Evolutionary conservation across 2,888 invertebrate species (phyloP), one percentile per base, ranked within the genome.

Genomic region (Cantharis rustica): DNA sequence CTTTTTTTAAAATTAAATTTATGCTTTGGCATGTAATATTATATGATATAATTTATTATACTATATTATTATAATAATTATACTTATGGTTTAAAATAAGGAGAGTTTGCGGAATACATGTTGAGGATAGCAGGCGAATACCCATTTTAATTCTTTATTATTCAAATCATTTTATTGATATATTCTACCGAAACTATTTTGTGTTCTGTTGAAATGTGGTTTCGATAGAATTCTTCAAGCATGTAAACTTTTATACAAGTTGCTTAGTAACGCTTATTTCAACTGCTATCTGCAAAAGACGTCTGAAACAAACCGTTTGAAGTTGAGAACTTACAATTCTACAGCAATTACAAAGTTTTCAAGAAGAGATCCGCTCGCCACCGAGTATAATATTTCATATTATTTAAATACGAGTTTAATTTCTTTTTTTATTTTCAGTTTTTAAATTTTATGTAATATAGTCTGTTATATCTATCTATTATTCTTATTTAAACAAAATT

Each of bases 251-350:
- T 76, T 75, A 72, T 47, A 72, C 73, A 77, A 80, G 81, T 81
- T 80, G 80, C 81, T 80, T 81, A 81, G 82, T 80, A 82, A 81
- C 81, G 82, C 80, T 80, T 81, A 80, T 82, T 81, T 82, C 80
- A 80, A 77, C 80, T 80, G 77, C 80, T 81, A 81, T 81, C 80
- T 81, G 81, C 79, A 75, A 79, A 76, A 73, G 81, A 81, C 80
- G 79, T 80, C 76, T 81, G 78, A 79, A 81, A 81, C 81, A 80
- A 78, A 81, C 81, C 79, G 80, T 80, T 80, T 80, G 79, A 80
- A 80, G 79, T 80, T 79, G 79, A 79, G 79, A 80, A 80, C 79
- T 80, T 79, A 79, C 79, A 77, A 79, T 78, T 76, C 77, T 72
- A 80, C 80, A 79, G 80, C 81, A 81, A 81, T 81, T 81, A 81